Evolutionary conservation across 2,797 vertebrate species (phyloP).

Genomic region (Notolabrus celidotus): DNA sequence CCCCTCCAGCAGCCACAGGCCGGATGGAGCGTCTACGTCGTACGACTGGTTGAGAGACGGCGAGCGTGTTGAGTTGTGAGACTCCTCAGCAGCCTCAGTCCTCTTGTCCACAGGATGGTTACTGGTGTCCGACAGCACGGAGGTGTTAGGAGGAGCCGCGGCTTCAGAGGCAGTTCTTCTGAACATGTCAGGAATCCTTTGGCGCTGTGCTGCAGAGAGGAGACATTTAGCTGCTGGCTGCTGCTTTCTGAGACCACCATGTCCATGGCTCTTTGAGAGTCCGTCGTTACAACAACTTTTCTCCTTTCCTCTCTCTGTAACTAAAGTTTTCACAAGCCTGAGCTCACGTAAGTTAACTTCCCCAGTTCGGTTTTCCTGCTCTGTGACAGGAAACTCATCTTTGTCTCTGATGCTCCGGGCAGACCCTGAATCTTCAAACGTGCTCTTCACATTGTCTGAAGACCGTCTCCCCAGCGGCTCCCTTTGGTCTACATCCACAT

Average conservation of each 20-base stretch:
- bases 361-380: slow-evolving; percentile 12
- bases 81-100: slow-evolving; percentile 17
- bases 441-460: slow-evolving; percentile 24
- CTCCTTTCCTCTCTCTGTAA: slow-evolving; percentile 25
- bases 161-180: slow-evolving; percentile 39
- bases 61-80: slow-evolving; percentile 25
- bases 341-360: slow-evolving; percentile 12
- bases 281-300: slow-evolving; percentile 4
- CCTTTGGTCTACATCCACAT: slow-evolving; percentile 13
- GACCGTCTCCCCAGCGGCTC: slow-evolving; percentile 35
- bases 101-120: slow-evolving; percentile 34
- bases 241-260: slow-evolving; percentile 23
- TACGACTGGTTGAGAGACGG: slow-evolving; percentile 77
- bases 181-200: slow-evolving; percentile 65
- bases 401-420: slow-evolving; percentile 1
- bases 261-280: slow-evolving; percentile 8
- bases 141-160: not conserved
- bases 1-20: slow-evolving; percentile 70
- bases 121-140: slow-evolving; percentile 57
- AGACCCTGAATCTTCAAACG: slow-evolving; percentile 20
- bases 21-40: slow-evolving; percentile 79
- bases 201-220: slow-evolving; percentile 64
- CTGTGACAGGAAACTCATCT: slow-evolving; percentile 7
- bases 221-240: slow-evolving; percentile 35
- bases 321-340: slow-evolving; percentile 20